Evolutionary conservation across 2,113 vertebrate genomes (phyloP), one percentile per base, ranked within the genome.

Genomic region (Eurystomus gularis): DNA sequence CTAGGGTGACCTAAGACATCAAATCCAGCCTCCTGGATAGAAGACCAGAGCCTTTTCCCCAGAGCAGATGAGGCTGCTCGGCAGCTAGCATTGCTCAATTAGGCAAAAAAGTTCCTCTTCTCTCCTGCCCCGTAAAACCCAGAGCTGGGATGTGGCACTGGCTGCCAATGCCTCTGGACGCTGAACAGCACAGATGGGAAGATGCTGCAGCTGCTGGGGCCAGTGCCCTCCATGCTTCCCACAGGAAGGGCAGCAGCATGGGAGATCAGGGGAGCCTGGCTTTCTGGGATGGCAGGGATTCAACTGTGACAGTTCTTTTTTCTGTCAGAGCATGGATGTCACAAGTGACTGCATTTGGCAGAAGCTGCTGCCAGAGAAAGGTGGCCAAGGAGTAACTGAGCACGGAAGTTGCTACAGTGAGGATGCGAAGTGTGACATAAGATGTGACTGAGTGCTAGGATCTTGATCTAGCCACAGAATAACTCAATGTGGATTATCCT

Each of bases 361-460:
- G 60, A 7, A 55, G 15, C 62, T 84, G 55, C 71, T 86, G 86
- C 72, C n/a, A 7, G 42, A 69, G 88, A 75, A 51, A 92, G 18
- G 65, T 92, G 77, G 69, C 72, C 94, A 86, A 94, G 39, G 78
- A 51, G 52, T n/a, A 92, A 51, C 51, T 3, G 1, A 91, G 83
- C 76, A 48, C 60, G 39, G 86, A 88, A 78, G 46, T 19, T 62
- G 72, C 64, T 64, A 13, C 58, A 8, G 64, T 5, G 9, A 60
- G 76, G 73, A 78, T 62, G 17, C 57, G 71, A 42, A 88, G 75
- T 40, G 76, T 57, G 68, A 62, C 70, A 42, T 35, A 37, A 55
- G 66, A 16, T 25, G 24, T 0, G 84, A 24, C 24, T 25, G 49
- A 88, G 54, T 46, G 52, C 71, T 76, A 94, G 64, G 13, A 51